Evolutionary conservation across 2,888 invertebrate genomes (phyloP).

Genomic region (Onchidella celtica): DNA sequence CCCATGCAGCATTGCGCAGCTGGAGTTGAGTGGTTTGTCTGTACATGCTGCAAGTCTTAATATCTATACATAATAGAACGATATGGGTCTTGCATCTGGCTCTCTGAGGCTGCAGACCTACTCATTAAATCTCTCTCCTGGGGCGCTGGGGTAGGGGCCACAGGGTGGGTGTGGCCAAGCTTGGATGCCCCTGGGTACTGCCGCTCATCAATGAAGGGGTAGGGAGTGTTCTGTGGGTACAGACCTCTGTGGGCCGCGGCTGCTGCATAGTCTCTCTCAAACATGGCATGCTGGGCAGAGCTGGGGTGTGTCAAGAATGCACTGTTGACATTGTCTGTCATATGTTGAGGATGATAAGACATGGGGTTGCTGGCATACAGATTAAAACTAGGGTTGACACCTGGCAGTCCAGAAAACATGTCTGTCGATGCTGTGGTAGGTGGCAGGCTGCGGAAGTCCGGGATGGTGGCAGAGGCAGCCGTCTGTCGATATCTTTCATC

Average conservation of each 20-base stretch:
- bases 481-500: constrained; percentile 77
- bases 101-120: constrained; percentile 66
- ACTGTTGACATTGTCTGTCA: constrained; percentile 71
- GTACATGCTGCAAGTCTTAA: not conserved
- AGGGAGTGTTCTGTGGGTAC: constrained; percentile 73
- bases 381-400: constrained; percentile 73
- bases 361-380: constrained; percentile 75
- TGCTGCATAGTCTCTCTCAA: constrained; percentile 69
- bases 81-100: constrained; percentile 77
- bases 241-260: constrained; percentile 67
- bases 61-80: constrained; percentile 75
- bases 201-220: constrained; percentile 76
- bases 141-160: constrained; percentile 55
- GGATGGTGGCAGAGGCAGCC: constrained; percentile 64
- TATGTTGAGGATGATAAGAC: constrained; percentile 74
- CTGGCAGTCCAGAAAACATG: constrained; percentile 70
- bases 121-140: constrained; percentile 73
- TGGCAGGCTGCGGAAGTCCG: constrained; percentile 74
- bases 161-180: constrained; percentile 57
- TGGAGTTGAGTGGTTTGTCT: not conserved
- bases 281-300: constrained; percentile 71
- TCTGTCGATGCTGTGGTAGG: constrained; percentile 70
- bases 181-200: constrained; percentile 73
- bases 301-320: constrained; percentile 70
- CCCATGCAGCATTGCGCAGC: too few species aligned